Evolutionary conservation across 1,140 invertebrate species (phyloP).

Genomic region (Stenopsyche tienmushanensis): DNA sequence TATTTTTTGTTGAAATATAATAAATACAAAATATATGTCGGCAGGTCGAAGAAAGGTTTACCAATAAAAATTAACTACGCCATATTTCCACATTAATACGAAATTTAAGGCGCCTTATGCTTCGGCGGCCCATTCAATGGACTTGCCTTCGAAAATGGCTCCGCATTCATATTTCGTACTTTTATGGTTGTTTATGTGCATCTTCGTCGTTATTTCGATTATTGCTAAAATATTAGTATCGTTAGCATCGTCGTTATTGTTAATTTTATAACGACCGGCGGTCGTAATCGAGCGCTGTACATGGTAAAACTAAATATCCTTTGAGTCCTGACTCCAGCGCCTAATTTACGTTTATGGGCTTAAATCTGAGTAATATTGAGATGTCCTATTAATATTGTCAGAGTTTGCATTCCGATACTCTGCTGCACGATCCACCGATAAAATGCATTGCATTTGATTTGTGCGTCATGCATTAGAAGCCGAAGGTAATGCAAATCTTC

Average conservation of each 20-base stretch:
- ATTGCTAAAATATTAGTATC: slow-evolving; percentile 8
- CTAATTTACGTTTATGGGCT: too few relatives aligned
- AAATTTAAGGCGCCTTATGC: slow-evolving; percentile 26
- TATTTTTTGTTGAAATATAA: slow-evolving; percentile 16
- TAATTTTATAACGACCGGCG: too few relatives aligned
- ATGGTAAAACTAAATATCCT: background rate
- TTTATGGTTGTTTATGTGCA: background rate
- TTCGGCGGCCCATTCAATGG: background rate
- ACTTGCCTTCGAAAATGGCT: background rate
- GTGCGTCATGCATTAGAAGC: too few relatives aligned
- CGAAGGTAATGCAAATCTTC: background rate
- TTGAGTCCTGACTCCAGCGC: too few relatives aligned
- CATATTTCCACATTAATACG: slow-evolving; percentile 37
- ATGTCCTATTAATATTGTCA: too few relatives aligned
- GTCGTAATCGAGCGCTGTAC: background rate
- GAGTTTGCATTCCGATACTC: too few relatives aligned
- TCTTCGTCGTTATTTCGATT: background rate
- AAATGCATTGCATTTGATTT: too few relatives aligned
- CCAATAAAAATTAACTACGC: slow-evolving; percentile 37
- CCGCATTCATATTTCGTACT: background rate
- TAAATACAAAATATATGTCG: slow-evolving; percentile 36
- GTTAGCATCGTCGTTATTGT: background rate
- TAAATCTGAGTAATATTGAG: too few relatives aligned
- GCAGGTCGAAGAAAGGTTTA: slow-evolving; percentile 27
- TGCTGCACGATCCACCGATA: too few relatives aligned